A percentile compares a stretch with the other conserved stretches of the same genome.
Evolutionary conservation across 2,888 invertebrate species (phyloP).

Genomic region (Lithophane ornitopus): DNA sequence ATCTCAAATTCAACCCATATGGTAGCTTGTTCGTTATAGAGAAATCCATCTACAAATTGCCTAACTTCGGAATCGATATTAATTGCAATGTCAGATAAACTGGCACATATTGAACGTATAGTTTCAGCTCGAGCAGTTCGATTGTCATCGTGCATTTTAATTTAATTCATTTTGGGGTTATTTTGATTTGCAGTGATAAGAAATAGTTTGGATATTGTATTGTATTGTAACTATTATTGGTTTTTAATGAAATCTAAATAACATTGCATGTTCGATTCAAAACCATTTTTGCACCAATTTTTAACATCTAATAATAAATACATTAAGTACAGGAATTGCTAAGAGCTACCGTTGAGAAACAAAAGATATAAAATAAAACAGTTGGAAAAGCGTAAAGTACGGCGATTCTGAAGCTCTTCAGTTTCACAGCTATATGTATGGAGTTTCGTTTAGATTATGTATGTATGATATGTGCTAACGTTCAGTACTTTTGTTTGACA

Average conservation of each 20-base stretch:
- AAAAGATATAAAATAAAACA: constrained; percentile 36
- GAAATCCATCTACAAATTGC: background rate
- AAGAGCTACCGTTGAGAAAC: constrained; percentile 21
- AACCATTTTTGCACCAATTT: background rate
- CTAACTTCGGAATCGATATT: background rate
- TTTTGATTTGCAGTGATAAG: background rate
- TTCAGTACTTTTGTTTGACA: constrained; percentile 50
- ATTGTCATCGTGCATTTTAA: constrained; percentile 13
- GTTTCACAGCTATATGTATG: constrained; percentile 22
- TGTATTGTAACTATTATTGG: background rate
- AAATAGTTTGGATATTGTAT: background rate
- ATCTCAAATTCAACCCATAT: background rate
- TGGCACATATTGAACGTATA: background rate
- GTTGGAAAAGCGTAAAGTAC: constrained; percentile 16
- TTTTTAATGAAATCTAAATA: background rate
- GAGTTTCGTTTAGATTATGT: constrained; percentile 46
- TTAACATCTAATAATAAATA: background rate
- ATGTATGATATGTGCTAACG: constrained; percentile 41
- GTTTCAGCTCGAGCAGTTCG: background rate
- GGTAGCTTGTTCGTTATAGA: background rate
- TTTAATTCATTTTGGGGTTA: constrained; percentile 20
- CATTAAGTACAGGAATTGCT: background rate
- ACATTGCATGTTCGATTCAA: background rate
- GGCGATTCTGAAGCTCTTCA: constrained; percentile 38
- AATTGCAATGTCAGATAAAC: constrained; percentile 8